These are phyloP conservation scores for Zelleria hepariella DNA, from an alignment of 2,888 invertebrate genomes.

Conservation along the genomic window DNA sequence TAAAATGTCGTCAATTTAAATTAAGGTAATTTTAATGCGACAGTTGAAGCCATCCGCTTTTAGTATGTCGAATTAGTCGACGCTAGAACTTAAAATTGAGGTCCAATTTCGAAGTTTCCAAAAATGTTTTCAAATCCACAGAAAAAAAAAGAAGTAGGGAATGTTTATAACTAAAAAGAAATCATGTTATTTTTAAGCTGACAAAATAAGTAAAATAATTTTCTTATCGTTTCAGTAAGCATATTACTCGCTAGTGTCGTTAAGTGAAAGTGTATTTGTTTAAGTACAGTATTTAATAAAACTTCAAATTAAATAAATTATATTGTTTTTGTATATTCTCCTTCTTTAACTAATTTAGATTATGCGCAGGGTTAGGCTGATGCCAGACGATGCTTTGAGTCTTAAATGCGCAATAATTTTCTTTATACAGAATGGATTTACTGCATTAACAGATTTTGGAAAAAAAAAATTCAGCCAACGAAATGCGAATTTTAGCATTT, in stretches of 20 bases:
- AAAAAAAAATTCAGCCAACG: too few species aligned
- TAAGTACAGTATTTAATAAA: constrained; percentile 63
- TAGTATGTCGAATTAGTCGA: constrained; percentile 4
- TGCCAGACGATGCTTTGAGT: not conserved
- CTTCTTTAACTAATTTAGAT: not conserved
- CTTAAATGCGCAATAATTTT: not conserved
- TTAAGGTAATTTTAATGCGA: not conserved
- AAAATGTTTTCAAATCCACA: constrained; percentile 29
- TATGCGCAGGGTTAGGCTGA: not conserved
- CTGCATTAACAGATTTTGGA: too few species aligned
- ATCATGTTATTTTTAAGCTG: constrained; percentile 67
- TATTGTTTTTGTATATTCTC: constrained; percentile 24
- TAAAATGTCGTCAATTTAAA: too few species aligned
- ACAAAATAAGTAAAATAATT: constrained; percentile 25
- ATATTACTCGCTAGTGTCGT: constrained; percentile 66
- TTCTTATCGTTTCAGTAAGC: constrained; percentile 58
- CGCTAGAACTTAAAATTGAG: constrained; percentile 63
- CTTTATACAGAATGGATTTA: too few species aligned
- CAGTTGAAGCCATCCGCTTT: not conserved
- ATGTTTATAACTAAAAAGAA: constrained; percentile 26
- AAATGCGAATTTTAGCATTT: too few species aligned
- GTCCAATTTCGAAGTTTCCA: constrained; percentile 60
- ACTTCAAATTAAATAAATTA: constrained; percentile 36
- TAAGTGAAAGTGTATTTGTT: constrained; percentile 67
- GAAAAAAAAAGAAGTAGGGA: not conserved